A percentile compares a stretch with the other conserved stretches of the same genome.
Evolutionary conservation across 2,797 vertebrate species (phyloP).

Genomic region (Lates japonicus): DNA sequence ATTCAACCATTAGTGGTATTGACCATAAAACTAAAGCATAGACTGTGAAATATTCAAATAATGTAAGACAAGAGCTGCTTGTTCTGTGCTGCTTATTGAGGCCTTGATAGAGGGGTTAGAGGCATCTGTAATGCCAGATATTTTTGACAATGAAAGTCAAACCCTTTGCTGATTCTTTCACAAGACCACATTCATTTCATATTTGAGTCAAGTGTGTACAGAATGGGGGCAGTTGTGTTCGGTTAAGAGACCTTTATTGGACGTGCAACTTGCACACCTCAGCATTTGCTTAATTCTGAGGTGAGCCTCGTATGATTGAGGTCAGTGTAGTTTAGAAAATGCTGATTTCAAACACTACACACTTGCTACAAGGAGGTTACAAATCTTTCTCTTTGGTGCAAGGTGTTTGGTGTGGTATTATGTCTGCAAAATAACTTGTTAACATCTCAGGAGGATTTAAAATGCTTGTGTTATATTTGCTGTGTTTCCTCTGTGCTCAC

Average conservation of each 20-base stretch:
- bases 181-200: constrained; percentile 10
- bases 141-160: constrained; percentile 12
- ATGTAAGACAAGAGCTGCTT: constrained; percentile 25
- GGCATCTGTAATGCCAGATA: constrained; percentile 11
- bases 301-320: neutral
- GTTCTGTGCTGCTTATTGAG: constrained; percentile 35
- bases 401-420: neutral
- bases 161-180: neutral
- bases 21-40: constrained; percentile 7
- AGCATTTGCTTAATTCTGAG: constrained; percentile 13
- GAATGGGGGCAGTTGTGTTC: neutral
- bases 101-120: neutral
- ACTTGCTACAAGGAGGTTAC: neutral
- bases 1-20: constrained; percentile 2
- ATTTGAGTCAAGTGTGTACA: constrained; percentile 11
- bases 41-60: constrained; percentile 33
- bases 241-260: neutral
- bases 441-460: constrained; percentile 37
- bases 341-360: neutral
- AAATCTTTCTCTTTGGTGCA: neutral
- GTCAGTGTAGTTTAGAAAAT: neutral
- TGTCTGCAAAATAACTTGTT: constrained; percentile 2
- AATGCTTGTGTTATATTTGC: constrained; percentile 4
- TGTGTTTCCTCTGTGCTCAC: constrained; percentile 23
- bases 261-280: neutral